Conservation (phyloP, 2,797 vertebrate species). For the Muraenolepis orangiensis region DNA sequence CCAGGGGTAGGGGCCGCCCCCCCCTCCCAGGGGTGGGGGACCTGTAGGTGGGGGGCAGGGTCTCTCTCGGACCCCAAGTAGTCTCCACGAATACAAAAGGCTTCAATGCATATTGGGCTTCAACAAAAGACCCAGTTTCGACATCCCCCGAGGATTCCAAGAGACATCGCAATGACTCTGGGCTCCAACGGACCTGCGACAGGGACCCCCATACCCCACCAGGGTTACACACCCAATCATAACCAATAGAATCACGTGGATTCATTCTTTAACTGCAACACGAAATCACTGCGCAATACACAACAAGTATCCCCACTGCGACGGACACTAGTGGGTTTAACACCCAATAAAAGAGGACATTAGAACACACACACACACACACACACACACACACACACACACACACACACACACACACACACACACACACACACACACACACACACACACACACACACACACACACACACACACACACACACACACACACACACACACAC, state of each 20-base stretch:
- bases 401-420: conserved; percentile 3
- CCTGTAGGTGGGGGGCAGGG: conserved; percentile 41
- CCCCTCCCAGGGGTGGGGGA: neutral
- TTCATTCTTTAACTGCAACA: too few relatives aligned
- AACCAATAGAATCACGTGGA: too few relatives aligned
- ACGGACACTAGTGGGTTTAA: too few relatives aligned
- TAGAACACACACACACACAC: neutral
- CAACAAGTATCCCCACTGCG: too few relatives aligned
- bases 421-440: neutral
- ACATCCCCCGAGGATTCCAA: conserved; percentile 22
- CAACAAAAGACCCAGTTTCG: conserved; percentile 45
- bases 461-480: conserved; percentile 17
- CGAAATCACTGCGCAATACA: too few relatives aligned
- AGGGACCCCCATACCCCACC: too few relatives aligned
- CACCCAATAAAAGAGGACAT: too few relatives aligned
- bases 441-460: conserved; percentile 3
- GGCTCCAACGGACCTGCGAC: neutral
- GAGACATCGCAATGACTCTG: neutral
- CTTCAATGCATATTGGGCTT: conserved; percentile 49
- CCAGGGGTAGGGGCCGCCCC: conserved; percentile 17
- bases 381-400: neutral
- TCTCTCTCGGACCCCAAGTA: conserved; percentile 25
- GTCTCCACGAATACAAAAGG: conserved; percentile 55
- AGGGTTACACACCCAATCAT: too few relatives aligned
- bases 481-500: neutral